Conservation (phyloP, 1,140 invertebrate genomes). For the Tribolium madens region DNA sequence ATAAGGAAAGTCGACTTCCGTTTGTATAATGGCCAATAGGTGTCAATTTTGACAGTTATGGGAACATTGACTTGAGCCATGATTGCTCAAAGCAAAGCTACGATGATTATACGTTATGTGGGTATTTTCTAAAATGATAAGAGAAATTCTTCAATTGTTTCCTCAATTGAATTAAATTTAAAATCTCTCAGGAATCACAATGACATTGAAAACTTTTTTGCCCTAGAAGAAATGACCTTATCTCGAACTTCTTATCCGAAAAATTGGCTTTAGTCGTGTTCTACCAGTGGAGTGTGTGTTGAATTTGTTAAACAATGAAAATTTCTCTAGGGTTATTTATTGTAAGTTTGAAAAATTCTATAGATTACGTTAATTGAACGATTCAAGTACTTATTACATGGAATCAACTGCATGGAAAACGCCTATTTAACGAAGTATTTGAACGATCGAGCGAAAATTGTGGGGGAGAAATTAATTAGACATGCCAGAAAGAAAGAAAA, state of each 20-base stretch:
- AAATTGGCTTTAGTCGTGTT: slow-evolving; percentile 11
- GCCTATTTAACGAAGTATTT: slow-evolving; percentile 23
- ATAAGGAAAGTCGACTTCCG: background rate
- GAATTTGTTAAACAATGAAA: slow-evolving; percentile 12
- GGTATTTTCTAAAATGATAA: background rate
- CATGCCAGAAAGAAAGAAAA: slow-evolving; percentile 13
- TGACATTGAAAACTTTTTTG: background rate
- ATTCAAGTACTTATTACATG: background rate
- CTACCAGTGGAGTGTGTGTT: background rate
- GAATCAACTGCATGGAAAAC: background rate
- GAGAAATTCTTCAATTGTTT: background rate
- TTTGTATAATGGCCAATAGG: background rate
- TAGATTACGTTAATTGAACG: background rate
- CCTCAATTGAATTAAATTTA: background rate
- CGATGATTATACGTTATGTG: background rate
- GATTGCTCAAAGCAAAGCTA: background rate
- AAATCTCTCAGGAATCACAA: background rate
- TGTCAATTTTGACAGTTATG: background rate
- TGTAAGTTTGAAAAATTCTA: background rate
- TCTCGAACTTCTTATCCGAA: background rate
- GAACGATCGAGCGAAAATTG: slow-evolving; percentile 23
- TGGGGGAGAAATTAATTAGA: slow-evolving; percentile 17
- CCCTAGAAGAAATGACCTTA: background rate
- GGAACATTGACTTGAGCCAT: background rate
- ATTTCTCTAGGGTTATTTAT: slow-evolving; percentile 17